Conservation (phyloP, 2,888 invertebrate genomes). For the Alentia gelatinosa region DNA sequence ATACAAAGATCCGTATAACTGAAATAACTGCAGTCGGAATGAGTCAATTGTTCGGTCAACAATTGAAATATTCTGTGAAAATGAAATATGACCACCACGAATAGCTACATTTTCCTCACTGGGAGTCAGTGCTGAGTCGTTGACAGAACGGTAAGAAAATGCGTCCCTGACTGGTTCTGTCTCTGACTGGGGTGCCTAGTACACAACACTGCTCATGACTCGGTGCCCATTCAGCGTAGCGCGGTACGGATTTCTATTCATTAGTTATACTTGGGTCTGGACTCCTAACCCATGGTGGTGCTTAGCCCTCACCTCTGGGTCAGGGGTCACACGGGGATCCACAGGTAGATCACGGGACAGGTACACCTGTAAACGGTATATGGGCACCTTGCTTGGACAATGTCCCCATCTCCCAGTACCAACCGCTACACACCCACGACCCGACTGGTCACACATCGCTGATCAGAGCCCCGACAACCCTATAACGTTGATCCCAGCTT, state of each 20-base stretch:
- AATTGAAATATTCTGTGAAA: too few relatives aligned
- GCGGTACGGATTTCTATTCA: background rate
- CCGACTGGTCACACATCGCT: background rate
- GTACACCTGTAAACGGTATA: background rate
- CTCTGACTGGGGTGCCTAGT: background rate
- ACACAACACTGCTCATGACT: background rate
- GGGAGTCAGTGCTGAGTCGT: too few relatives aligned
- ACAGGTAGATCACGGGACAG: background rate
- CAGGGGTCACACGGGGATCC: slow-evolving; percentile 9
- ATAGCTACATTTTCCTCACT: too few relatives aligned
- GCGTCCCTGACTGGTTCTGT: background rate
- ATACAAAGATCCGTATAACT: too few relatives aligned
- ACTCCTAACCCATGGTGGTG: background rate
- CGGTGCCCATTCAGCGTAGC: background rate
- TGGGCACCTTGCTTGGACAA: too few relatives aligned
- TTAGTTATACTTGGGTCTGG: background rate
- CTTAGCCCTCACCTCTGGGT: background rate
- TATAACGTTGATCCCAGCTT: background rate
- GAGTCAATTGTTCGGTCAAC: too few relatives aligned
- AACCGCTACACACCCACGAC: too few relatives aligned
- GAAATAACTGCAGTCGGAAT: too few relatives aligned
- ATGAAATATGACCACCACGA: too few relatives aligned
- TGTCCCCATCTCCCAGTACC: too few relatives aligned
- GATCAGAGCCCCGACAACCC: background rate
- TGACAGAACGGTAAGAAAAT: background rate